These are phyloP conservation scores for Jaculus jaculus DNA, from an alignment of 2,113 vertebrate species.

Conservation along the genomic window DNA sequence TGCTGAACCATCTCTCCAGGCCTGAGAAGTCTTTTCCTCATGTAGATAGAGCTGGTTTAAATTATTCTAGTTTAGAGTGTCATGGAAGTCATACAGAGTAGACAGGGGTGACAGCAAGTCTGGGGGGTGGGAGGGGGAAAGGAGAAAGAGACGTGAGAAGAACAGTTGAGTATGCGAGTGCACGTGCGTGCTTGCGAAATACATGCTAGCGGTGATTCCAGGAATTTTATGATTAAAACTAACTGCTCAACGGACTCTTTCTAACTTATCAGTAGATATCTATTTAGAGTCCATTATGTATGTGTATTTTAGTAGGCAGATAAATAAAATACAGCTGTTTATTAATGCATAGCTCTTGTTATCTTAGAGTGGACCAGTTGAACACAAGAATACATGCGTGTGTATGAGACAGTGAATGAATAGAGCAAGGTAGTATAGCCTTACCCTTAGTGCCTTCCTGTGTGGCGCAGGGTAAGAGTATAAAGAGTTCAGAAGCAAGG, in stretches of 20 bases:
- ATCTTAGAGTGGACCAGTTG: neutral
- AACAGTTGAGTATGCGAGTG: neutral
- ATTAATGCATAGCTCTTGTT: neutral
- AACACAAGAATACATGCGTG: neutral
- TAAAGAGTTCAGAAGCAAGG: neutral
- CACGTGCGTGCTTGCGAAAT: neutral
- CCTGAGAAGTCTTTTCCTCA: neutral
- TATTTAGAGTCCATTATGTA: neutral
- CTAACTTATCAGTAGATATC: neutral
- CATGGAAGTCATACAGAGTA: neutral
- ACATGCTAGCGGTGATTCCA: neutral
- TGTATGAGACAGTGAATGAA: neutral
- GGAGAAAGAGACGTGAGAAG: neutral
- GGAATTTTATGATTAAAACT: conserved; percentile 20
- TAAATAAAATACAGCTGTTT: neutral
- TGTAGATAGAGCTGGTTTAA: neutral
- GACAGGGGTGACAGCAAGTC: neutral
- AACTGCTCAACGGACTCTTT: neutral
- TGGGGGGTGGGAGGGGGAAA: too few relatives aligned
- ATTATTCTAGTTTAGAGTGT: neutral
- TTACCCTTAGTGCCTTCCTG: neutral
- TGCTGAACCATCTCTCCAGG: too few relatives aligned
- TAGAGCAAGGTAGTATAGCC: neutral
- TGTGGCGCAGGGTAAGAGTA: neutral
- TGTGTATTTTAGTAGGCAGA: neutral